Evolutionary conservation across 2,888 invertebrate genomes (phyloP), one percentile per base, ranked within the genome.

Genomic region (Aphrophora alni): DNA sequence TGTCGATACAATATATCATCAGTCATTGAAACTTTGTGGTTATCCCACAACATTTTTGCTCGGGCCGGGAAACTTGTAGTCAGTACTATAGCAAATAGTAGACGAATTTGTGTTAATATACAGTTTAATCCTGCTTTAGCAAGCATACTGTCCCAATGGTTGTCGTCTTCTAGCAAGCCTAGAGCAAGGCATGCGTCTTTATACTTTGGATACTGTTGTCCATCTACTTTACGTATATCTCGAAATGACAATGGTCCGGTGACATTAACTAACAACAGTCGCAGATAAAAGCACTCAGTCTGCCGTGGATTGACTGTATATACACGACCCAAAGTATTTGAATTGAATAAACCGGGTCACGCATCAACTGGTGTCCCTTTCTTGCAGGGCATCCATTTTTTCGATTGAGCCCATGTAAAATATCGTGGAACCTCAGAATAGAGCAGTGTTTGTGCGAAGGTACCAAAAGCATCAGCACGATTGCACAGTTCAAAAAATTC

Each of bases 131-230:
- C 78, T 27, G 85, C 84, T 75, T 86, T 85, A 76, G 21, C 51
- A 51, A 86, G 74, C 24, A 84, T 83, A 25, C 25, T 71, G 71
- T 86, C 84, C 85, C 86, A 86, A 84, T 85, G 84, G 14, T 71
- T 74, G 81, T 86, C 86, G 81, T 86, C 84, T 84, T 87, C 86
- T 7, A 87, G 84, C 69, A 88, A 85, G 72, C 85, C 79, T 24
- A 87, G 83, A 27, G 77, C 79, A 83, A 85, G 83, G 83, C 87
- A 88, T 25, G 88, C 89, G 87, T 88, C 88, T 73, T 86, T 82
- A 85, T 85, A 88, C 80, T 87, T 87, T 28, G 69, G 82, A 82
- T 82, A 87, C 69, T 86, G 21, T 83, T 75, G 38, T 82, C 83
- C 70, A 89, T 86, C 75, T 38, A 84, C 84, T 80, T 87, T 88